A percentile compares a stretch with the other conserved stretches of the same genome.
Evolutionary conservation across 2,797 vertebrate genomes (phyloP).

Genomic region (Champsocephalus gunnari): DNA sequence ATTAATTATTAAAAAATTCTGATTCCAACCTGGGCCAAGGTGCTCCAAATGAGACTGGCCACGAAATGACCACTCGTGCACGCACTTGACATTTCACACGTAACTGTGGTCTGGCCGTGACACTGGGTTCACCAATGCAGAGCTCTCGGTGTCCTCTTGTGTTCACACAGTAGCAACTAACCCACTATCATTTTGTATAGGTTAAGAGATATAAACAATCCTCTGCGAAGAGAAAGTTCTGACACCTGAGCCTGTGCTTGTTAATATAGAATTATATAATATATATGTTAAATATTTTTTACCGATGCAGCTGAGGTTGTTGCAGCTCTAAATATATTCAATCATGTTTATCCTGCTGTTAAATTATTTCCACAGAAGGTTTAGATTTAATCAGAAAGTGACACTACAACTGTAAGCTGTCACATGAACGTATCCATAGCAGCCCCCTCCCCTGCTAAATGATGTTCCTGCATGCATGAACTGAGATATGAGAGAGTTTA

Average conservation of each 20-base stretch:
- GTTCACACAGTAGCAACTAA: background rate
- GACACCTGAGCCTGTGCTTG: background rate
- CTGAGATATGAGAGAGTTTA: no score
- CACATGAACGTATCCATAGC: no score
- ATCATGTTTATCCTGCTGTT: no score
- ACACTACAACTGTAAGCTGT: no score
- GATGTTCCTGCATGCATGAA: no score
- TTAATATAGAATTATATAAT: no score
- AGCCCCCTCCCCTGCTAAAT: no score
- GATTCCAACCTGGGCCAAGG: background rate
- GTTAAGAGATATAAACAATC: background rate
- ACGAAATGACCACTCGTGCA: background rate
- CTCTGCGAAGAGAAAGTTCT: background rate
- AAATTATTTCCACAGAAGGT: no score
- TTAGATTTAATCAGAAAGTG: no score
- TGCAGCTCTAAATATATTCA: no score
- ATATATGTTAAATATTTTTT: no score
- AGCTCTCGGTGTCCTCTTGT: background rate
- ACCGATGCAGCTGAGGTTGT: no score
- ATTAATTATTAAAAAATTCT: slow-evolving; percentile 1
- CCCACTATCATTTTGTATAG: background rate
- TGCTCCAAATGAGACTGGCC: background rate
- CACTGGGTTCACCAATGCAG: background rate
- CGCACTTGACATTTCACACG: background rate
- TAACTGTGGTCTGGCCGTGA: background rate